Percentiles rank a stretch among this genome's conserved stretches.
Conservation (phyloP, 2,113 vertebrate species). For the Osmerus eperlanus region DNA sequence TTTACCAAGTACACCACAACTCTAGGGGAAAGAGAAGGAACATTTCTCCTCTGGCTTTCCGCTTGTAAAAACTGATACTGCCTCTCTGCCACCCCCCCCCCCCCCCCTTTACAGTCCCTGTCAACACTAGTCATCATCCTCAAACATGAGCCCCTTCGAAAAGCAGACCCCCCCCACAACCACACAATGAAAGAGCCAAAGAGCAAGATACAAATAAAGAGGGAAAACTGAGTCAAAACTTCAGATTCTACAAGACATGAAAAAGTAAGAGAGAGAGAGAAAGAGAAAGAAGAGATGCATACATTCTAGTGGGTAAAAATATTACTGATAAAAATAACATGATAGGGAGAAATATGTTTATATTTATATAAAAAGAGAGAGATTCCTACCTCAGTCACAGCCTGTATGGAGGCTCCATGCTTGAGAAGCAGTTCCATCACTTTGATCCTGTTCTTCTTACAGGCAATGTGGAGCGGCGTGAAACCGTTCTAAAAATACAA, state of each 20-base stretch:
- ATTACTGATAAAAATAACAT: no score
- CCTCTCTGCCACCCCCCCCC: neutral
- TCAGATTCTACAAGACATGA: no score
- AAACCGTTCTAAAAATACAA: slow-evolving; percentile 87
- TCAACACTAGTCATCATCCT: neutral
- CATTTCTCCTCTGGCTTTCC: neutral
- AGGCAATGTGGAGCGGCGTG: slow-evolving; percentile 97
- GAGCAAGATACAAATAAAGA: neutral
- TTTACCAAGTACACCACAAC: neutral
- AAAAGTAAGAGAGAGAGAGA: no score
- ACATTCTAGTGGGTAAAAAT: no score
- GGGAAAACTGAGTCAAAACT: no score
- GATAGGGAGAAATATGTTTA: neutral
- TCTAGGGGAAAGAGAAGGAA: neutral
- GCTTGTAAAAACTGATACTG: neutral
- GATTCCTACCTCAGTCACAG: slow-evolving; percentile 87
- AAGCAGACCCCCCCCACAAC: neutral
- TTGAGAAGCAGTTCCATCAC: slow-evolving; percentile 98
- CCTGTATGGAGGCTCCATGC: slow-evolving; percentile 95
- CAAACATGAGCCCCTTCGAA: neutral
- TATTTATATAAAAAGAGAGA: neutral
- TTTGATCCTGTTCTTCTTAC: slow-evolving; percentile 97
- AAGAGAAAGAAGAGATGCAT: no score
- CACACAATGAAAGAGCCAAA: neutral
- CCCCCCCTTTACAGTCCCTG: neutral